phyloP scores from a whole-genome alignment of 92 coral and sea anemone genomes.

The Palythoa grandiflora region DNA sequence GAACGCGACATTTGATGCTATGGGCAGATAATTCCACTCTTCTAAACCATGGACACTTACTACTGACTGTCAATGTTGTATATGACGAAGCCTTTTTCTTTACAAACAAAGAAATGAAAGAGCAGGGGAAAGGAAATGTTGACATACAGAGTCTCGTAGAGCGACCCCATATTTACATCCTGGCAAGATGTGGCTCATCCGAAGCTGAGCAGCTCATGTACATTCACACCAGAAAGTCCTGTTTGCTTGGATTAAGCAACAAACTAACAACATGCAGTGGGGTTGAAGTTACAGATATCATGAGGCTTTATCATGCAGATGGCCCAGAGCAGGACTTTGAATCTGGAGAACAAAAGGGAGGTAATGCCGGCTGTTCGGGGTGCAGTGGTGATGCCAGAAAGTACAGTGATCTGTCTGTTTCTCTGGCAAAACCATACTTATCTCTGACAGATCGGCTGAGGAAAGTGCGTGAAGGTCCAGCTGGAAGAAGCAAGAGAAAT shows the following conservation, averaged over 20 bases:
- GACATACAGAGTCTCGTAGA: conserved; percentile 61
- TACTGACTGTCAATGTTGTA: conserved; percentile 51
- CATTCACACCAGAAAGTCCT: conserved; percentile 55
- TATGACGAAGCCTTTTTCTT: conserved; percentile 53
- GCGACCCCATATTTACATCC: conserved; percentile 56
- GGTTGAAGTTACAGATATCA: conserved; percentile 49
- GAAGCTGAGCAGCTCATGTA: conserved; percentile 53
- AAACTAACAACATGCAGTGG: conserved; percentile 17
- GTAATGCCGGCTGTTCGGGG: conserved; percentile 56
- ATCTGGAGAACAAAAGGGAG: conserved; percentile 58
- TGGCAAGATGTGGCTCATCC: conserved; percentile 57
- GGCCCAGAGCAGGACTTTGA: conserved; percentile 61
- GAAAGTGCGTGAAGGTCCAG: conserved; percentile 33
- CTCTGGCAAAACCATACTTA: conserved; percentile 48
- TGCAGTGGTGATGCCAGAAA: conserved; percentile 58
- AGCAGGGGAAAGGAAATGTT: conserved; percentile 49
- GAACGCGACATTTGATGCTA: conserved; percentile 49
- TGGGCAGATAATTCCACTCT: conserved; percentile 62
- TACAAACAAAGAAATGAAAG: conserved; percentile 49
- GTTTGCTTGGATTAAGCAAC: conserved; percentile 32
- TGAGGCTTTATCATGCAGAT: conserved; percentile 72
- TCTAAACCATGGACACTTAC: conserved; percentile 56
- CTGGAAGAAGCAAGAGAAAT: conserved; percentile 51
- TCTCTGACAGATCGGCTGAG: conserved; percentile 51
- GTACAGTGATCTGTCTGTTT: conserved; percentile 51